A percentile compares a stretch with the other conserved stretches of the same genome.
Conservation (phyloP, 2,113 vertebrate species). For the Calidris pugnax region DNA sequence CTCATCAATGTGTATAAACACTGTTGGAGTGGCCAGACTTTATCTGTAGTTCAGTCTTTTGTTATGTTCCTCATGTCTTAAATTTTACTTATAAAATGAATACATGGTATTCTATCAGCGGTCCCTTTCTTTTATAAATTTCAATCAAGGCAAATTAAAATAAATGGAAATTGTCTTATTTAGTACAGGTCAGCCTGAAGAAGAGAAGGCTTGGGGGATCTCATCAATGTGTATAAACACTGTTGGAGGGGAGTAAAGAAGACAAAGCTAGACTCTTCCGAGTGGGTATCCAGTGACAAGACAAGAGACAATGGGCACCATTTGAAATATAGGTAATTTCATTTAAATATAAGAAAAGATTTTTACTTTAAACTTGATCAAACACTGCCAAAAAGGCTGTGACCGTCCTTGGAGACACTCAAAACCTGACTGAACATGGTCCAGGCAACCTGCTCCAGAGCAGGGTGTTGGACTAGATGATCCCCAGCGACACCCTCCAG, state of each 20-base stretch:
- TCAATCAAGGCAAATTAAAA: background rate
- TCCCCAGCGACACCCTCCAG: background rate
- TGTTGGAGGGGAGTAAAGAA: background rate
- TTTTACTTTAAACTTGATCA: background rate
- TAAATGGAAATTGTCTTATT: background rate
- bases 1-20: background rate
- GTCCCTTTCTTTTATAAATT: background rate
- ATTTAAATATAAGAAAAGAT: background rate
- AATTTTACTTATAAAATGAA: background rate
- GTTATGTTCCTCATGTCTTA: background rate
- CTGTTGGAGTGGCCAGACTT: background rate
- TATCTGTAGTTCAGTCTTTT: background rate
- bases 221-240: too few relatives aligned
- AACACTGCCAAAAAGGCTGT: background rate
- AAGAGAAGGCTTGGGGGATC: too few relatives aligned
- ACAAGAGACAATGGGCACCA: background rate
- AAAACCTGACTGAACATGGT: background rate
- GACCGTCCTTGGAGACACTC: background rate
- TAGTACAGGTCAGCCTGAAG: too few relatives aligned
- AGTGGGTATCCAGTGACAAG: background rate
- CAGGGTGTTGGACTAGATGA: background rate
- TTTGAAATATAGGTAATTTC: background rate
- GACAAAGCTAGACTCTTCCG: background rate
- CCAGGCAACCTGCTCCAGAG: background rate
- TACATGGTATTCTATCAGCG: background rate